Conservation (phyloP, 2,797 vertebrate species). For the Microhierax caerulescens region DNA sequence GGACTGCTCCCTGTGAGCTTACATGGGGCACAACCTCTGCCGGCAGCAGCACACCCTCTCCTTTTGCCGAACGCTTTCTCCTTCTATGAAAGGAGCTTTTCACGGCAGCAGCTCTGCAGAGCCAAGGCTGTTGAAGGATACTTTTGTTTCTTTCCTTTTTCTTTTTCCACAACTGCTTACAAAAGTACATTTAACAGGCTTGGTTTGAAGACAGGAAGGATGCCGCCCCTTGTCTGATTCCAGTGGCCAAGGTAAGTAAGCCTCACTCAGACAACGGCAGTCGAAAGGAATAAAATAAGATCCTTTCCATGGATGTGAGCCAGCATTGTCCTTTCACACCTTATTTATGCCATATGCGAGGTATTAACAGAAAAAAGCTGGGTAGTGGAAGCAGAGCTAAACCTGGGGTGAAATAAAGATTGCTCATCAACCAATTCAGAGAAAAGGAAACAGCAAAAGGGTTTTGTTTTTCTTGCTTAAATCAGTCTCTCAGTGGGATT, state of each 20-base stretch:
- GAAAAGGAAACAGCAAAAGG: background rate
- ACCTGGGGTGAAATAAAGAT: background rate
- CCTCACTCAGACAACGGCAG: background rate
- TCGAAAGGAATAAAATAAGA: background rate
- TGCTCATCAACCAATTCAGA: background rate
- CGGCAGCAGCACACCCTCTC: background rate
- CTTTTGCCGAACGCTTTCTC: background rate
- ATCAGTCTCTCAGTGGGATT: constrained; percentile 14
- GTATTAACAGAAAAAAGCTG: background rate
- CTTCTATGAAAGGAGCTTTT: background rate
- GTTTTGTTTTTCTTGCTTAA: constrained; percentile 12
- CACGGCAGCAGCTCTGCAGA: background rate
- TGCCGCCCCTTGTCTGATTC: background rate
- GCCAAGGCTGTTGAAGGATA: background rate
- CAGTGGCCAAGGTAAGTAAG: background rate
- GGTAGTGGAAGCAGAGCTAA: background rate
- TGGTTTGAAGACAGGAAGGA: background rate
- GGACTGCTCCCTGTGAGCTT: background rate
- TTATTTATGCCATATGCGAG: background rate
- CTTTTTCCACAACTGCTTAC: background rate
- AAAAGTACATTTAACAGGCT: background rate
- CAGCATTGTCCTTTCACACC: background rate
- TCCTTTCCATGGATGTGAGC: background rate
- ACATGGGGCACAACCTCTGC: background rate
- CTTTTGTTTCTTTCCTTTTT: background rate